A percentile compares a stretch with the other conserved stretches of the same genome.
Conservation (phyloP, 2,113 vertebrate species). For the Pelecanus crispus region DNA sequence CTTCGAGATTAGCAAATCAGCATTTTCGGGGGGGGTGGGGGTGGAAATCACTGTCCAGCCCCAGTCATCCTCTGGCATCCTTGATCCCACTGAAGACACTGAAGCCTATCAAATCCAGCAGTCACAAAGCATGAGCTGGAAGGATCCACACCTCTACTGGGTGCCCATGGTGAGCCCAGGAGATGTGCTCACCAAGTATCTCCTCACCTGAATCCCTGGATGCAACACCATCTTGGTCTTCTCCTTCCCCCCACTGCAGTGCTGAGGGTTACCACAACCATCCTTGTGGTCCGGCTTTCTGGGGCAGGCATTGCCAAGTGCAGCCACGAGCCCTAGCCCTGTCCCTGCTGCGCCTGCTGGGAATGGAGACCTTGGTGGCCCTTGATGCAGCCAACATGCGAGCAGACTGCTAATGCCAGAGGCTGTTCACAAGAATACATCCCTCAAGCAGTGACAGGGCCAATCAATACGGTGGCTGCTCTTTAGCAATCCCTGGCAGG, state of each 20-base stretch:
- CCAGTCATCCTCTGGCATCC: not conserved
- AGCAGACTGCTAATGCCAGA: not conserved
- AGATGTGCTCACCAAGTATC: not conserved
- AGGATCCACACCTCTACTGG: not conserved
- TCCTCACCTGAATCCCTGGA: not conserved
- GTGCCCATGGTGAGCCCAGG: not conserved
- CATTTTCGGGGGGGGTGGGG: too few species aligned
- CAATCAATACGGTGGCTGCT: not conserved
- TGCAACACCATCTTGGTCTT: not conserved
- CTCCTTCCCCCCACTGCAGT: not conserved
- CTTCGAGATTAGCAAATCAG: not conserved
- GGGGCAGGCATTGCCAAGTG: not conserved
- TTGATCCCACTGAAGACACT: not conserved
- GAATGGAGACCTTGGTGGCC: not conserved
- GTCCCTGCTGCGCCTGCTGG: not conserved
- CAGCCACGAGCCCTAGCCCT: rapidly evolving
- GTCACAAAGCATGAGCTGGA: not conserved
- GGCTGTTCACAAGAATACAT: not conserved
- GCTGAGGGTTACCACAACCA: not conserved
- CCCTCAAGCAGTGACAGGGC: not conserved
- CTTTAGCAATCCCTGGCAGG: not conserved
- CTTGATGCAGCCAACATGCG: not conserved
- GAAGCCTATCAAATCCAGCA: not conserved
- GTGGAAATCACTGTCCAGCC: too few species aligned
- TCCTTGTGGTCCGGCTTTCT: not conserved